Conservation (phyloP, 2,797 vertebrate genomes). For the Xerus rutilus region DNA sequence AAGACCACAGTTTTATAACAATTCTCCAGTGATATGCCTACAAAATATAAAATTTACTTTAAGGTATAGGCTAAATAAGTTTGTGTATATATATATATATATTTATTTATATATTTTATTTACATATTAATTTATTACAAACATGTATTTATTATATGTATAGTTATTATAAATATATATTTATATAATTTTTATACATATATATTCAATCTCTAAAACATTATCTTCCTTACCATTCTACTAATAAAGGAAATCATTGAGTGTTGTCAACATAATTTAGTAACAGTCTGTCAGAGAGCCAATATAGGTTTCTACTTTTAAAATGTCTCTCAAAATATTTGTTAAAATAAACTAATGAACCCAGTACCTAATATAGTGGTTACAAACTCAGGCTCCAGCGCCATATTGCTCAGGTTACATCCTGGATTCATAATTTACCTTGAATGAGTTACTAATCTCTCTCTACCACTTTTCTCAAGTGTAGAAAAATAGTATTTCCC, state of each 20-base stretch:
- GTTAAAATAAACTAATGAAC: not conserved
- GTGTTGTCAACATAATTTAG: not conserved
- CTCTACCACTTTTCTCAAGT: not conserved
- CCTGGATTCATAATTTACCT: not conserved
- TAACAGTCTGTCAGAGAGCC: not conserved
- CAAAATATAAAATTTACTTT: constrained; percentile 39
- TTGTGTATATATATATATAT: not conserved
- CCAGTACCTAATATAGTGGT: not conserved
- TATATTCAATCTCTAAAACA: not conserved
- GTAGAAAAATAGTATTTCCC: not conserved
- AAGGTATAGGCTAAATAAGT: not conserved
- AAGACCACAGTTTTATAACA: not conserved
- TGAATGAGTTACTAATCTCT: not conserved
- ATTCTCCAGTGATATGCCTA: not conserved
- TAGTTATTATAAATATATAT: not conserved
- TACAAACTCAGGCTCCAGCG: not conserved
- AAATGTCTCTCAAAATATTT: constrained; percentile 38
- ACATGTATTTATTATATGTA: not conserved
- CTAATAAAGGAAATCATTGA: constrained; percentile 36
- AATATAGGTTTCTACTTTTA: constrained; percentile 22
- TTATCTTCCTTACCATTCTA: not conserved
- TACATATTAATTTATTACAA: not conserved
- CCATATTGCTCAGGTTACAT: not conserved
- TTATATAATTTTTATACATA: not conserved
- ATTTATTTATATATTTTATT: not conserved